phyloP scores from a whole-genome alignment of 2,113 vertebrate genomes.

The Callipepla squamata region DNA sequence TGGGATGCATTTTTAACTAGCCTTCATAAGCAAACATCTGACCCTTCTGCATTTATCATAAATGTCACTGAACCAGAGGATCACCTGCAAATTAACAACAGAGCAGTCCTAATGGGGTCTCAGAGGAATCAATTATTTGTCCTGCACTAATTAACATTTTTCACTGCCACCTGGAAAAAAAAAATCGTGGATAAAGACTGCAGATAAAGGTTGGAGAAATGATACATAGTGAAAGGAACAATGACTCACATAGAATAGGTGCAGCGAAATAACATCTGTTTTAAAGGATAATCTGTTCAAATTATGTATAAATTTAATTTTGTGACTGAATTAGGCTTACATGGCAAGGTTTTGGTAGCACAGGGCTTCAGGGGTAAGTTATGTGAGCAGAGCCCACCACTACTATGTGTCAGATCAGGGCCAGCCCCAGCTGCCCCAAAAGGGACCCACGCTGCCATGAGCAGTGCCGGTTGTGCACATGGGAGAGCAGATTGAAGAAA shows the following conservation, averaged over 20 bases:
- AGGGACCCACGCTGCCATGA: background rate
- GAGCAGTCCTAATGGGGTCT: background rate
- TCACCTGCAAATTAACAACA: constrained; percentile 27
- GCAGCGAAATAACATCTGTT: background rate
- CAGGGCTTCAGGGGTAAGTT: background rate
- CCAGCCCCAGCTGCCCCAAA: background rate
- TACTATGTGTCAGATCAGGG: background rate
- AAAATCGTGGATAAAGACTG: background rate
- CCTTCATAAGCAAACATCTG: background rate
- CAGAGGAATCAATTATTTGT: background rate
- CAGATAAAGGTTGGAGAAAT: background rate
- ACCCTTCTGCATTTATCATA: background rate
- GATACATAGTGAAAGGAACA: background rate
- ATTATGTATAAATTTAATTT: background rate
- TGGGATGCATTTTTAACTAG: constrained; percentile 37
- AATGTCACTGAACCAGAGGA: constrained; percentile 38
- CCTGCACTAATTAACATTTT: background rate
- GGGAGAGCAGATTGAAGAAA: background rate
- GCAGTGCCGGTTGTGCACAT: background rate
- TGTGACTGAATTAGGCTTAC: background rate
- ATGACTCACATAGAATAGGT: background rate
- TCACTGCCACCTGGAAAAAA: background rate
- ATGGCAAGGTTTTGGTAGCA: background rate
- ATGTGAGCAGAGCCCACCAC: background rate
- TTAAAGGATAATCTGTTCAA: background rate